Conservation (phyloP, 2,888 invertebrate genomes). For the Stenoptilia bipunctidactyla region DNA sequence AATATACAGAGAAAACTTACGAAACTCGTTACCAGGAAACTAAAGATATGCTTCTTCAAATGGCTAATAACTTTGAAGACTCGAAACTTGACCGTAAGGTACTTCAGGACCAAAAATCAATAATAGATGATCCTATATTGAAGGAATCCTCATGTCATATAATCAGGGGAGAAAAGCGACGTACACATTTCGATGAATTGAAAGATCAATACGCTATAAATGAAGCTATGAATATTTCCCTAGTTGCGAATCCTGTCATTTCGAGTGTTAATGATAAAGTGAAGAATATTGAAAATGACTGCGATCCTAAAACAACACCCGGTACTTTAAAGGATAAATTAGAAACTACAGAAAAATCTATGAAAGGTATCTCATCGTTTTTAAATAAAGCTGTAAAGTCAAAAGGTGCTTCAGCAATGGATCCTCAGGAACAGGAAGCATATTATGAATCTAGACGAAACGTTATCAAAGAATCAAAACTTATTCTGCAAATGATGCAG, state of each 20-base stretch:
- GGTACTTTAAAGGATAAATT: conserved; percentile 36
- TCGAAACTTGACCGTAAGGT: conserved; percentile 11
- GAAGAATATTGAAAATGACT: no score
- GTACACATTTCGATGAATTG: conserved; percentile 35
- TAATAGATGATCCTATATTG: conserved; percentile 29
- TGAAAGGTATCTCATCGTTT: conserved; percentile 36
- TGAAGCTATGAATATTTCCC: conserved; percentile 41
- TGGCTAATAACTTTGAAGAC: conserved; percentile 43
- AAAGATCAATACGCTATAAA: conserved; percentile 48
- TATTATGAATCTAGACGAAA: no score
- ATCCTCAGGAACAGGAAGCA: no score
- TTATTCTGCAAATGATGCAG: no score
- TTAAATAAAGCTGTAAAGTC: conserved; percentile 17
- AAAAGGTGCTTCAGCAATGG: no score
- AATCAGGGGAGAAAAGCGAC: conserved; percentile 30
- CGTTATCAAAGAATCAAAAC: no score
- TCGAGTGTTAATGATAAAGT: conserved; percentile 21
- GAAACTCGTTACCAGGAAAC: conserved; percentile 55
- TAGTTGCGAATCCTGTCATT: conserved; percentile 35
- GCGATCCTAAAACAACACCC: not conserved
- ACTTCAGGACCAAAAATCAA: conserved; percentile 13
- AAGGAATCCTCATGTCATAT: conserved; percentile 40
- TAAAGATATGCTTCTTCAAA: conserved; percentile 43
- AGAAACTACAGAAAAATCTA: conserved; percentile 39
- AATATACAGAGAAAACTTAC: conserved; percentile 52